A percentile compares a stretch with the other conserved stretches of the same genome.
Evolutionary conservation across 2,113 vertebrate genomes (phyloP).

Genomic region (Mustelus asterias): DNA sequence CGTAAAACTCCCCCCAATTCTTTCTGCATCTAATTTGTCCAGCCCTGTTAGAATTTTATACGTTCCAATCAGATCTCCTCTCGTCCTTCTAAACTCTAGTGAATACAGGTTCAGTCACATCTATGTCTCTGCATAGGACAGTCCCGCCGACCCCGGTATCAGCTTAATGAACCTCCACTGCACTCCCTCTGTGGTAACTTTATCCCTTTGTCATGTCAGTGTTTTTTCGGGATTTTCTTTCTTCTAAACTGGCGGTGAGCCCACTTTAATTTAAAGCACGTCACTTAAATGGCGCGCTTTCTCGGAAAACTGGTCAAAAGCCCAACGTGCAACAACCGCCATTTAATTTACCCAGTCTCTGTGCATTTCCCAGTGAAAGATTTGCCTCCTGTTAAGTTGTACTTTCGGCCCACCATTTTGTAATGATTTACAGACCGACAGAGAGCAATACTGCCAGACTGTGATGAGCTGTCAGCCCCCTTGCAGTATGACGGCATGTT

Average conservation of each 20-base stretch:
- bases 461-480: neutral
- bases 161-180: no score
- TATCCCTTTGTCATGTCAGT: no score
- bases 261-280: neutral
- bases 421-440: neutral
- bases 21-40: no score
- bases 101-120: no score
- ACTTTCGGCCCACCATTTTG: neutral
- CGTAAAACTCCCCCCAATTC: no score
- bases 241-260: neutral
- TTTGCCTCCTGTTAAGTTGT: neutral
- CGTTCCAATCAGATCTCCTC: no score
- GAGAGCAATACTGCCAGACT: neutral
- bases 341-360: neutral
- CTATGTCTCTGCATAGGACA: no score
- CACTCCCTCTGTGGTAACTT: no score
- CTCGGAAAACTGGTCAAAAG: neutral
- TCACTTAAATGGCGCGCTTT: neutral
- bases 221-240: neutral
- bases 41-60: no score
- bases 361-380: neutral
- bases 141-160: no score
- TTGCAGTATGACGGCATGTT: constrained; percentile 48
- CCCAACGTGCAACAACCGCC: neutral
- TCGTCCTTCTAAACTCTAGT: no score